Evolutionary conservation across 2,797 vertebrate genomes (phyloP).

Genomic region (Sebastes vulpes): DNA sequence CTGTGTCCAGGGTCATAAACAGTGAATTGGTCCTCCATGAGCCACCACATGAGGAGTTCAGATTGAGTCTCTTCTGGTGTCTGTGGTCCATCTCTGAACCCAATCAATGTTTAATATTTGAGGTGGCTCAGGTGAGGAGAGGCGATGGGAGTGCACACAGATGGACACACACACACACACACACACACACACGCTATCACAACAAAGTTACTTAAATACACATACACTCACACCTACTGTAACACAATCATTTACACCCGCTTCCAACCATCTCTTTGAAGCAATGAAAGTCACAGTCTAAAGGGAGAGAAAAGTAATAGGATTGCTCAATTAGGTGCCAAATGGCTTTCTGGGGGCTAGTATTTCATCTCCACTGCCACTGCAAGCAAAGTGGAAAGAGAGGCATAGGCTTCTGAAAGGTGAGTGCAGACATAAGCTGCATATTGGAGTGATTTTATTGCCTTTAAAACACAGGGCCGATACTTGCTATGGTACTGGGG

Average conservation of each 20-base stretch:
- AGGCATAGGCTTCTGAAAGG: conserved; percentile 78
- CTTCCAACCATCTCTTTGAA: conserved; percentile 75
- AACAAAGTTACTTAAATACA: conserved; percentile 80
- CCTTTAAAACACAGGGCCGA: conserved; percentile 77
- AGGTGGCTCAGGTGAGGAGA: conserved; percentile 66
- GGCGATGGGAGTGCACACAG: conserved; percentile 20
- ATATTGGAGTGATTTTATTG: conserved; percentile 84
- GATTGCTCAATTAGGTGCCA: conserved; percentile 89
- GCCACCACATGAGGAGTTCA: conserved; percentile 32
- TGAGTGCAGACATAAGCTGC: conserved; percentile 81
- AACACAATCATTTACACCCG: conserved; percentile 76
- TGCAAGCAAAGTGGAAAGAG: conserved; percentile 82
- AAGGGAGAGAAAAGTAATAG: conserved; percentile 88
- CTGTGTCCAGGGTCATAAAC: conserved; percentile 35
- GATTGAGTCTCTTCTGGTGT: conserved; percentile 46
- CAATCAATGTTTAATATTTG: conserved; percentile 67
- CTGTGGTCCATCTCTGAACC: conserved; percentile 53
- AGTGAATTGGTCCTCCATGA: conserved; percentile 35
- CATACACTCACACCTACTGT: conserved; percentile 65
- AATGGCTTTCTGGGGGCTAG: conserved; percentile 87
- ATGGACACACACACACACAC: conserved; percentile 3
- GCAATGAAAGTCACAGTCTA: conserved; percentile 83
- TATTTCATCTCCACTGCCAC: conserved; percentile 87
- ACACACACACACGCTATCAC: conserved; percentile 46
- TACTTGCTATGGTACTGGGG: conserved; percentile 50